Conservation (phyloP, 2,888 invertebrate genomes). For the Cyaniris semiargus region DNA sequence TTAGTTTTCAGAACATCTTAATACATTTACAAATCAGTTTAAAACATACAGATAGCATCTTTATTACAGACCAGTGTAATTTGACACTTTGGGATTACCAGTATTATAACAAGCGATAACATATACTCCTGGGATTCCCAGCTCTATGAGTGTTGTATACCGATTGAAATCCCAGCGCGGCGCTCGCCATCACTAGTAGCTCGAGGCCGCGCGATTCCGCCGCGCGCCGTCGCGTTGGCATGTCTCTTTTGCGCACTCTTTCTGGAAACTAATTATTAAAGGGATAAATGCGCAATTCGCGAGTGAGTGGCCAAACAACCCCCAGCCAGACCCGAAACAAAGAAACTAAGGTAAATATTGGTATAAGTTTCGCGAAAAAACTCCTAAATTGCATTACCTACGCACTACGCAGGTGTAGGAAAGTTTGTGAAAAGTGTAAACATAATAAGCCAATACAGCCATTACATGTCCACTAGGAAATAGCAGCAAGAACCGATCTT, state of each 20-base stretch:
- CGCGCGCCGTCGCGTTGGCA: conserved; percentile 76
- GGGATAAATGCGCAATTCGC: conserved; percentile 61
- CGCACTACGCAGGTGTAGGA: neutral
- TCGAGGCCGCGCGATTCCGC: conserved; percentile 69
- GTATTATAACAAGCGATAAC: neutral
- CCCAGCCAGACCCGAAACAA: conserved; percentile 35
- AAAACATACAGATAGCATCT: neutral
- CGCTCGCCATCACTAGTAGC: neutral
- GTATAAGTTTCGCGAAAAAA: conserved; percentile 35
- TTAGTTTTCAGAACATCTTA: neutral
- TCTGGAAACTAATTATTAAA: conserved; percentile 59
- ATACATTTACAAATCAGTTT: neutral
- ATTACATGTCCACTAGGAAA: neutral
- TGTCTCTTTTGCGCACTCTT: conserved; percentile 65
- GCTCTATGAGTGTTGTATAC: neutral
- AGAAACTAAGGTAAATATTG: conserved; percentile 53
- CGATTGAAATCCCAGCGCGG: neutral
- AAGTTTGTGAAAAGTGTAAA: neutral
- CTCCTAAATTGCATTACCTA: neutral
- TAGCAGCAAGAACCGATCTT: neutral
- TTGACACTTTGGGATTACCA: neutral
- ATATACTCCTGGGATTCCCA: neutral
- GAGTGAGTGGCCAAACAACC: conserved; percentile 55
- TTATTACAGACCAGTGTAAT: neutral
- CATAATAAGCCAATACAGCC: neutral